Conservation (phyloP, 1,140 invertebrate genomes). For the Lepidurus packardi region DNA sequence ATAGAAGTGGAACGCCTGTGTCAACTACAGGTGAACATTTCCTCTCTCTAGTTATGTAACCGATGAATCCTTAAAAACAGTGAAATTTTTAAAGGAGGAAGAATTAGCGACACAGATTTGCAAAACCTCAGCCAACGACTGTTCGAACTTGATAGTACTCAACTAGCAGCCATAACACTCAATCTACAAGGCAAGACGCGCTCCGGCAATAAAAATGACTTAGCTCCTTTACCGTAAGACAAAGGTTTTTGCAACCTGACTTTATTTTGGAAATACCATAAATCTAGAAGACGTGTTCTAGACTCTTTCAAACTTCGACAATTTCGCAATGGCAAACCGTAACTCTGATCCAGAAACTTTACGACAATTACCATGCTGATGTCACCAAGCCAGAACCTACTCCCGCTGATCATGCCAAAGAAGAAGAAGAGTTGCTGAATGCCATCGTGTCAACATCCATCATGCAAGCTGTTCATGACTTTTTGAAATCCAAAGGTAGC, state of each 20-base stretch:
- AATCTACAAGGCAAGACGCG: conserved; percentile 27
- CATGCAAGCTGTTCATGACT: conserved; percentile 65
- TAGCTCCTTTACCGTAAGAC: conserved; percentile 28
- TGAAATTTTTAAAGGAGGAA: background rate
- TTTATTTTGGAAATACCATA: background rate
- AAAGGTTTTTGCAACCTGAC: background rate
- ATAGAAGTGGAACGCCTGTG: background rate
- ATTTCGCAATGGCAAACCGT: conserved; percentile 23
- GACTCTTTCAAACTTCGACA: conserved; percentile 20
- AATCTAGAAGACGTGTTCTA: background rate
- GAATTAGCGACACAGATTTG: background rate
- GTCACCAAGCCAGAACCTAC: conserved; percentile 62
- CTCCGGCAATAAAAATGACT: conserved; percentile 22
- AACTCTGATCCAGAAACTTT: conserved; percentile 35
- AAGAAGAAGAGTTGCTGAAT: conserved; percentile 70
- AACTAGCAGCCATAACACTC: background rate
- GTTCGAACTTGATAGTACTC: background rate
- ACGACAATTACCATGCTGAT: conserved; percentile 46
- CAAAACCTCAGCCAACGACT: background rate
- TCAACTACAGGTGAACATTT: background rate
- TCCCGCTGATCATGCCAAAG: conserved; percentile 40
- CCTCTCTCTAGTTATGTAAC: background rate
- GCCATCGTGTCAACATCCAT: conserved; percentile 64
- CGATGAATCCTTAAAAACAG: background rate
- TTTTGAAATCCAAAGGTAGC: conserved; percentile 61